Evolutionary conservation across 1,140 invertebrate genomes (phyloP).

Genomic region (Harlomillsia oculata): DNA sequence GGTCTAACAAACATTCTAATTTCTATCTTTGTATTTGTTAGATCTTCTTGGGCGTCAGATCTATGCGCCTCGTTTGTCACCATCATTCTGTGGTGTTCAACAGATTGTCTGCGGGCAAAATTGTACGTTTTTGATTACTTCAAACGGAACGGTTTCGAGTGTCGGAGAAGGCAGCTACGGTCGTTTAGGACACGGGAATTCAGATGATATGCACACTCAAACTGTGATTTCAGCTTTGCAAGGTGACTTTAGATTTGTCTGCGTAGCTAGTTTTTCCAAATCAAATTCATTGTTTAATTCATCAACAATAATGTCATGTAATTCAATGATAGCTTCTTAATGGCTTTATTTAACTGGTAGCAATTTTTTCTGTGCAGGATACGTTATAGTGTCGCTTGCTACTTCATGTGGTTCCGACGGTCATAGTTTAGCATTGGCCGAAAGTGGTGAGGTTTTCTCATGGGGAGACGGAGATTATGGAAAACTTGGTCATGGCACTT

Average conservation of each 20-base stretch:
- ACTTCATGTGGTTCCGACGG: conserved; percentile 55
- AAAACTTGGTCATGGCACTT: conserved; percentile 58
- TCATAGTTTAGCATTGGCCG: conserved; percentile 51
- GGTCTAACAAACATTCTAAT: too few relatives aligned
- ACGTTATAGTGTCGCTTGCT: conserved; percentile 53
- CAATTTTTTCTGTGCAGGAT: conserved; percentile 42
- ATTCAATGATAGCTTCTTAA: too few relatives aligned
- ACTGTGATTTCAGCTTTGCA: conserved; percentile 55
- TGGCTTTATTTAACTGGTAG: too few relatives aligned
- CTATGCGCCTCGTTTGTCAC: conserved; percentile 40
- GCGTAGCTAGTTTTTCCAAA: too few relatives aligned
- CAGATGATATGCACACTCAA: conserved; percentile 50
- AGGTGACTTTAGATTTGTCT: too few relatives aligned
- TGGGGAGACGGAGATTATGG: conserved; percentile 38
- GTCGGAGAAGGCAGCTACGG: conserved; percentile 54
- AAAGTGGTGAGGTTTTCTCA: conserved; percentile 48
- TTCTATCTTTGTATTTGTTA: too few relatives aligned
- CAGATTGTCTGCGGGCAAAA: conserved; percentile 57
- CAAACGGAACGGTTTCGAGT: conserved; percentile 49
- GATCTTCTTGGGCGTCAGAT: conserved; percentile 38
- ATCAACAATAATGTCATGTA: too few relatives aligned
- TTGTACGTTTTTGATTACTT: conserved; percentile 51
- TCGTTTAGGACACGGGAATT: conserved; percentile 48
- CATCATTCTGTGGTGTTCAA: conserved; percentile 45
- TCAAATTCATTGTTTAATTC: too few relatives aligned